Base-by-base conservation (phyloP, 2,888 invertebrate species). In the Lasius platythorax region DNA sequence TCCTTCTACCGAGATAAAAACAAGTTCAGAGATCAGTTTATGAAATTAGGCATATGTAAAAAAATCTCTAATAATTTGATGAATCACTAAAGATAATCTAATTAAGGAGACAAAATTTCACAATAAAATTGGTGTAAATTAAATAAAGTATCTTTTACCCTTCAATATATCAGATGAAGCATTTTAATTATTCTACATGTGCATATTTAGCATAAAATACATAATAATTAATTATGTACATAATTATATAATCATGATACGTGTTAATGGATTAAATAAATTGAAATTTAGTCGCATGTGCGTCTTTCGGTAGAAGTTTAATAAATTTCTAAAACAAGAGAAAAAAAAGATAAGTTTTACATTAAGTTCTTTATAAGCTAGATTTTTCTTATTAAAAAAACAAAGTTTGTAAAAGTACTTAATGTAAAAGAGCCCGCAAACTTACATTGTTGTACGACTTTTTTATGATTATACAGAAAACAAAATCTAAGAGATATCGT, bases 281-380 rank as follows among this genome's bases (percentile, higher is more conserved):
- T 12, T 43, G 40, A 18, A 23, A 12, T 40, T 40, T 74, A 12
- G 28, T 56, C 40, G 40, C 11, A 8, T 40, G 28, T 40, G 28
- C 12, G 8, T 9, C 28, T 23, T 40, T 3, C 1, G 28, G 8
- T 40, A 61, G 0, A 74, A 74, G n/a, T 74, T 74, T 74, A 43
- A 74, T 61, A 28, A 63, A 74, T 61, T 43, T 61, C 30, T 74
- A 61, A 43, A 73, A 63, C 40, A 15, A 74, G 28, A 9, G n/a
- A 74, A 61, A 23, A 73, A 61, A 56, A n/a, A 72, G 23, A 23
- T 23, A 23, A 40, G n/a, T 58, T 74, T 63, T 43, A 43, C 40
- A 30, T 74, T 61, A 43, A 61, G 43, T 66, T 50, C 23, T 76
- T 76, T 50, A 66, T 64, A 76, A 76, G 50, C 11, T 64, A 50